Base-by-base conservation (phyloP, 2,888 invertebrate species). In the Morpho achilles region DNA sequence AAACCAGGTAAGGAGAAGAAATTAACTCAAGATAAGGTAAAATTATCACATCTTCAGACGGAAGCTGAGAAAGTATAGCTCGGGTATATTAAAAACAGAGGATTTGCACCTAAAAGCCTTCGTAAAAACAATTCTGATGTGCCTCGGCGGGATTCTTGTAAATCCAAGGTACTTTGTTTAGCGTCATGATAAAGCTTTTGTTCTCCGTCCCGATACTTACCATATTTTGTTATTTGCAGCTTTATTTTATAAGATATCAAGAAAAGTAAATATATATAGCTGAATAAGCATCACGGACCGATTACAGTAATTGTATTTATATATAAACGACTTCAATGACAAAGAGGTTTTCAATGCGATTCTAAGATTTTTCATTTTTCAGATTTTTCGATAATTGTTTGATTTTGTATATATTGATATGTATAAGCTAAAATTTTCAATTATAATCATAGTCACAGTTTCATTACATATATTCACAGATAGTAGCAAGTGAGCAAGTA, bases 21-120 rank as follows among this genome's bases (percentile, higher is more conserved):
- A 84, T 87, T 87, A 86, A 81, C 82, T 79, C 70, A 71, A 86
- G 87, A 87, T 86, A 86, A 83, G 79, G 70, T 66, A 67, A 76
- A 77, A 78, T 80, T 83, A 83, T 75, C 74, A 69, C 67, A 72
- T 74, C 83, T 82, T 83, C 84, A 83, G 82, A 80, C 83, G 78
- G 79, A 80, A 83, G 79, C 82, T 81, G 79, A 73, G 69, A 82
- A 77, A 82, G 85, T 84, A 77, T 87, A 86, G 86, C 80, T 74
- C 69, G 78, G 77, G 79, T 80, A 77, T 69, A 67, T 67, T 63
- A 68, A 78, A 83, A 87, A 82, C 78, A 82, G 82, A 69, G 73
- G 74, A 79, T 77, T 79, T 73, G 69, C 69, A 73, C 74, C 75
- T 67, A 74, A 79, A 81, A 76, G 71, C 75, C 73, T 75, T 63